Evolutionary conservation across 2,888 invertebrate genomes (phyloP).

Genomic region (Nemoura dubitans): DNA sequence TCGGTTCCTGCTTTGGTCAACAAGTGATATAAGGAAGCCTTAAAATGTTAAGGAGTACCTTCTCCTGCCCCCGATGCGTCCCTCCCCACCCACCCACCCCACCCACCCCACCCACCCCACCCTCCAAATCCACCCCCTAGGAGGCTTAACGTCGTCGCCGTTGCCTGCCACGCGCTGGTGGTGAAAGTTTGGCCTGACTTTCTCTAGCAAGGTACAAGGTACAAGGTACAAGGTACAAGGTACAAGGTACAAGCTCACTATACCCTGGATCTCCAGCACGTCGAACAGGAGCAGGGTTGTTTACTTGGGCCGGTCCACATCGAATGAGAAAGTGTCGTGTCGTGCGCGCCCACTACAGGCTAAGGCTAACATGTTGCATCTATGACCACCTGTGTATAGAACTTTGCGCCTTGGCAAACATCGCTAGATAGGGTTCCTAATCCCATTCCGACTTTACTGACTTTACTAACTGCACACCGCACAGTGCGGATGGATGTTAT

Average conservation of each 20-base stretch:
- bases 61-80: neutral
- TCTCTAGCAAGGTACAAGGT: neutral
- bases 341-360: neutral
- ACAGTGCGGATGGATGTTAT: neutral
- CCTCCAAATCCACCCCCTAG: neutral
- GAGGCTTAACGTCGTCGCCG: neutral
- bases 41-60: neutral
- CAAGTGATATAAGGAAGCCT: neutral
- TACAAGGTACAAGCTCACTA: neutral
- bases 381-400: neutral
- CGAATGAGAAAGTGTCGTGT: neutral
- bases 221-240: neutral
- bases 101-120: too few species aligned
- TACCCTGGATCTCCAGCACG: too few species aligned
- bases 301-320: neutral
- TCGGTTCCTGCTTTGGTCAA: neutral
- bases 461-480: neutral
- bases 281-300: too few species aligned
- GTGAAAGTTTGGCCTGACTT: neutral
- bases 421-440: neutral
- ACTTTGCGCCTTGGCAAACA: constrained; percentile 4
- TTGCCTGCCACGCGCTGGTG: neutral
- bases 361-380: neutral
- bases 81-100: too few species aligned
- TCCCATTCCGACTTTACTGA: neutral